A percentile compares a stretch with the other conserved stretches of the same genome.
Conservation (phyloP, 2,888 invertebrate genomes). For the Dynastes tityus region DNA sequence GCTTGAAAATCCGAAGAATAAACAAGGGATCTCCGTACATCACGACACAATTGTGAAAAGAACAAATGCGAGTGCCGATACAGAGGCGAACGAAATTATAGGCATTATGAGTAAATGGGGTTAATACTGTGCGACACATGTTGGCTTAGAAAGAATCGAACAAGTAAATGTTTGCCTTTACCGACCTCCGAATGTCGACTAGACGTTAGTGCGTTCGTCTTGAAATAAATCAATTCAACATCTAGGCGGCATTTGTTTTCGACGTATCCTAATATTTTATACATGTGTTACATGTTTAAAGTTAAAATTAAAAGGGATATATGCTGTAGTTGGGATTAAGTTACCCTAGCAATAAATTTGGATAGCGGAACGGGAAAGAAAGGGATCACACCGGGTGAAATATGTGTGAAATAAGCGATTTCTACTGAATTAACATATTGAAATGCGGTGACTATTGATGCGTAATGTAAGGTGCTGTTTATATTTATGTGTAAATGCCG, state of each 20-base stretch:
- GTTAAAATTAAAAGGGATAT: slow-evolving; percentile 43
- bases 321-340: slow-evolving; percentile 35
- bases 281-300: slow-evolving; percentile 54
- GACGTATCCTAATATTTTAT: slow-evolving; percentile 51
- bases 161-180: slow-evolving; percentile 21
- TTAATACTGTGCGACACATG: slow-evolving; percentile 38
- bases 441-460: not conserved
- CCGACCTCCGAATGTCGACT: not conserved
- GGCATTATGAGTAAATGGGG: slow-evolving; percentile 33
- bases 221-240: slow-evolving; percentile 48
- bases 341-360: slow-evolving; percentile 40
- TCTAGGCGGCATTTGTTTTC: slow-evolving; percentile 52
- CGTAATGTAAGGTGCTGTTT: no score
- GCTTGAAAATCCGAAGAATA: slow-evolving; percentile 10
- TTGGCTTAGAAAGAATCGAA: slow-evolving; percentile 35
- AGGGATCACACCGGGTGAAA: slow-evolving; percentile 8
- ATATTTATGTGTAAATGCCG: no score
- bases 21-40: slow-evolving; percentile 8
- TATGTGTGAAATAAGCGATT: not conserved
- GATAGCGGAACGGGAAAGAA: slow-evolving; percentile 14
- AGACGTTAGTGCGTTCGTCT: slow-evolving; percentile 29
- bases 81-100: slow-evolving; percentile 28
- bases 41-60: slow-evolving; percentile 26
- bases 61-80: slow-evolving; percentile 20
- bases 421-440: not conserved